Base-by-base conservation (phyloP, 2,888 invertebrate genomes). In the Tricholauxania praeusta region DNA sequence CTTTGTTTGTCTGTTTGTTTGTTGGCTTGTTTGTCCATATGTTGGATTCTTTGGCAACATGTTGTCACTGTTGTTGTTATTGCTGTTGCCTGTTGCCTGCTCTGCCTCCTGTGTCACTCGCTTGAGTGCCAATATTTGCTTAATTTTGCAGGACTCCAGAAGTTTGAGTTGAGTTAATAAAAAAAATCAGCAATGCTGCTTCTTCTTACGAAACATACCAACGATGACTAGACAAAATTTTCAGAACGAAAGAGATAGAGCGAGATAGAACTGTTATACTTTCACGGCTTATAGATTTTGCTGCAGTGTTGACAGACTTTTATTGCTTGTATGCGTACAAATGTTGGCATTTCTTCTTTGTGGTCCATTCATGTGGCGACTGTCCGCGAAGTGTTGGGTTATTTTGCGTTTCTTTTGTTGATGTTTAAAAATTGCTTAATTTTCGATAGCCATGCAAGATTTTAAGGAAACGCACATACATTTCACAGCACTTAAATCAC, bases 81-180 rank as follows among this genome's bases (percentile, higher is more conserved):
- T 19, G 47, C 66, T 22, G 60, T 6, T 51, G 73, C 72, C 75
- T 39, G 17, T 28, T 28, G 28, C 22, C 22, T 22, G 22, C 22
- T 68, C 14, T 68, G 48, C n/a, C 32, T 49, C 49, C 59, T 69
- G 52, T 76, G 77, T 71, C 81, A 78, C 80, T 82, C 80, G 78
- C 76, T 79, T 80, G 77, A 76, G 72, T 49, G 79, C 51, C 78
- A 82, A 82, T 82, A 83, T 82, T 82, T 82, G 80, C 74, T 80
- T 80, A 81, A 83, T 80, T 83, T 80, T 72, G 78, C 63, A 70
- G 60, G 72, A 71, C 72, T 75, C 64, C 72, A 32, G 48, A 8
- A 72, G 70, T 67, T 53, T 62, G 78, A 81, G 81, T 82, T 62
- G 78, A 81, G 81, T 82, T 82, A 75, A 83, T 82, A 82, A 83